Conservation (phyloP, 2,113 vertebrate genomes). For the Porphyrio hochstetteri region DNA sequence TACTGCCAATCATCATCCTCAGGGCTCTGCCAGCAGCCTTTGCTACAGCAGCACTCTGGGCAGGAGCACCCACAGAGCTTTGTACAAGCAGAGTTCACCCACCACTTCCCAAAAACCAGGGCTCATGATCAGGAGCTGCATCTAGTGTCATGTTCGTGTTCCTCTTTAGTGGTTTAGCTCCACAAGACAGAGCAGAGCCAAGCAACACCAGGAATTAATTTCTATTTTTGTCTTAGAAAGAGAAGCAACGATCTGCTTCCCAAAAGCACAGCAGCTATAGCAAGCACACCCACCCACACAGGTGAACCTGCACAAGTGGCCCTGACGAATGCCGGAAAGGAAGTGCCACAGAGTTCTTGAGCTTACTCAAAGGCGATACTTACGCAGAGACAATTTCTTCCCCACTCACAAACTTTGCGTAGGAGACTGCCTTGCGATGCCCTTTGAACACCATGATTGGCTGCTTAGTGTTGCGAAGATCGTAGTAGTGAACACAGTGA, state of each 20-base stretch:
- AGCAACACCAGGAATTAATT: background rate
- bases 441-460: constrained; percentile 99
- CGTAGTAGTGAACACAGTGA: constrained; percentile 99
- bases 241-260: background rate
- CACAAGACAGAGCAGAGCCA: background rate
- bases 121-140: background rate
- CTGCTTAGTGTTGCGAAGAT: constrained; percentile 98
- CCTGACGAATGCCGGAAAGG: fast-evolving
- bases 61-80: background rate
- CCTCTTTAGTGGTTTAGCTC: background rate
- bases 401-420: constrained; percentile 97
- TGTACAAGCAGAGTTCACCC: background rate
- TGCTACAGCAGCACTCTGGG: background rate
- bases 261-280: constrained; percentile 22
- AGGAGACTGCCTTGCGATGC: constrained; percentile 97
- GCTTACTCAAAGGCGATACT: constrained; percentile 68
- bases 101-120: background rate
- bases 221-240: background rate
- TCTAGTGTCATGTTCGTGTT: background rate
- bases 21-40: background rate
- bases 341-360: background rate
- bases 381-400: constrained; percentile 99
- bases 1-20: background rate
- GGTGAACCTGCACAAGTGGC: background rate
- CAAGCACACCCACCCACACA: background rate